Evolutionary conservation across 2,888 invertebrate genomes (phyloP), one percentile per base, ranked within the genome.

Genomic region (Eulithis prunata): DNA sequence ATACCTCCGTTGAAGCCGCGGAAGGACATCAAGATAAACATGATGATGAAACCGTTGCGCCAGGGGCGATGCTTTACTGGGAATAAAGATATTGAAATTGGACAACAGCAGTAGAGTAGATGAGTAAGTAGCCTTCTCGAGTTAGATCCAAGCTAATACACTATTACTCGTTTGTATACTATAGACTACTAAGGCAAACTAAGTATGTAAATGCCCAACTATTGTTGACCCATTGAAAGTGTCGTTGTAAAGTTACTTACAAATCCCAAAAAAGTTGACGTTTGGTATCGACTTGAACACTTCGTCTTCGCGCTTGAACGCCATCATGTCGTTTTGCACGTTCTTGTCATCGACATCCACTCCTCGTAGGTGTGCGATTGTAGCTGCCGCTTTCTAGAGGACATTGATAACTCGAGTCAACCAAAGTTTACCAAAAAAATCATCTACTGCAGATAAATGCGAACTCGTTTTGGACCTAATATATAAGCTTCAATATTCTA

Each of bases 1-100:
- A 82, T 82, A 38, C 81, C 81, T 0, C 90, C 90, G 60, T 84
- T 89, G 12, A 72, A 2, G 77, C 77, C 53, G 81, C 79, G 3
- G 0, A 78, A 66, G 11, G 84, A 71, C 6, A 84, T 66, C 1
- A 75, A 56, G 13, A 74, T 46, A 12, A 78, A 59, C 68, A 71
- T 75, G 0, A 88, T 59, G 0, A 84, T 38, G 36, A 82, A 78
- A 0, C 78, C 82, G 3, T 79, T 79, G 0, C 83, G 76, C 86
- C 86, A 85, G 2, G 75, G 72, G 36, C 73, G 78, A 38, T 81
- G 71, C 63, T 78, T 79, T 14, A 84, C 85, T 86, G 71, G 12
- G 78, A 77, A 38, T 11, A 45, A 52, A 57, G 21, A 47, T 21
- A 21, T 21, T 21, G 21, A 21, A 21, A 21, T 21, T 2, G 21